Evolutionary conservation across 2,113 vertebrate genomes (phyloP), one percentile per base, ranked within the genome.

Genomic region (Platichthys stellatus): DNA sequence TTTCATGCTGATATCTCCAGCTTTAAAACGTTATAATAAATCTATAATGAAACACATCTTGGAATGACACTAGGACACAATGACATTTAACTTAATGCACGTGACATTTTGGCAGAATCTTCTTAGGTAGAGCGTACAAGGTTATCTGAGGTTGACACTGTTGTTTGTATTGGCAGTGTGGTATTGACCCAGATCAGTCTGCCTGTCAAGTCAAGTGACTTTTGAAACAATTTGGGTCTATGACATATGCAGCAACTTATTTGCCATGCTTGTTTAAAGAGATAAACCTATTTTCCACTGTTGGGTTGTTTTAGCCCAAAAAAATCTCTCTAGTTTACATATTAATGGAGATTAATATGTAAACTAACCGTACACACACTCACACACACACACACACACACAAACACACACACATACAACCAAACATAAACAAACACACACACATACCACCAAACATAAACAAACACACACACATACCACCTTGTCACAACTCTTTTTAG

Each of bases 401-500:
- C 20, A n/a, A n/a, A 80, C 70, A 72, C 67, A 76, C 58, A 64
- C 65, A 73, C 79, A 85, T 69, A 74, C 43, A 83, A 17, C 76
- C 70, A 72, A 61, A 74, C 58, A 64, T 61, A 73, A 3, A 49
- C 26, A 45, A 31, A 72, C 23, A 61, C 69, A 72, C 54, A 84
- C 54, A 64, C 65, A 72, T 76, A 84, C 72, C 49, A 84, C 84
- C 82, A 31, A 5, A 5, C 56, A 76, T 13, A 65, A 76, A 76
- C 54, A 74, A 35, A 83, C 20, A 80, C 70, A 72, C 67, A 76
- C 54, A 64, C 65, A 72, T 76, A 84, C 72, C 49, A 84, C 84
- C 82, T 86, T 83, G 89, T 90, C 88, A 90, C 83, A 86, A 83
- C 66, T 89, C 84, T 86, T 84, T 90, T 91, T 82, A 80, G 76